Evolutionary conservation across 2,797 vertebrate genomes (phyloP).

Genomic region (Denticeps clupeoides): DNA sequence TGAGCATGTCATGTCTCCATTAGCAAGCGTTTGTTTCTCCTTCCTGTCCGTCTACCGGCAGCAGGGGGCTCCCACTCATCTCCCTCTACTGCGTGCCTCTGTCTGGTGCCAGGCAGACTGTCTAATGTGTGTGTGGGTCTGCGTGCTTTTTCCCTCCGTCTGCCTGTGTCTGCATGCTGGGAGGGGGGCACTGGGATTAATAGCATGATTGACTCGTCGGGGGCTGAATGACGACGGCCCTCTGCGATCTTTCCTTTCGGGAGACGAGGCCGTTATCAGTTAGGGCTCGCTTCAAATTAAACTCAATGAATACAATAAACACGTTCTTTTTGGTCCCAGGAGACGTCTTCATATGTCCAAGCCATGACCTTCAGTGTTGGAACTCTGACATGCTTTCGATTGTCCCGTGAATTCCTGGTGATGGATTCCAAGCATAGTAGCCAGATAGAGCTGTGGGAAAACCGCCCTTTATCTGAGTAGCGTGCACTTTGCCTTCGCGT

Average conservation of each 20-base stretch:
- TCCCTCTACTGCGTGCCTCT: conserved; percentile 51
- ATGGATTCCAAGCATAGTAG: conserved; percentile 19
- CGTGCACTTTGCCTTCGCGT: conserved; percentile 12
- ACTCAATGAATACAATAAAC: no score
- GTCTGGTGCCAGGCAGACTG: conserved; percentile 73
- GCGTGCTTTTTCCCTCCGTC: conserved; percentile 1
- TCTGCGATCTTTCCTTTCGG: no score
- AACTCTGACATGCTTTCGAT: neutral
- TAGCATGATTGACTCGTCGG: conserved; percentile 4
- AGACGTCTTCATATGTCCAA: no score
- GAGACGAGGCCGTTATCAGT: no score
- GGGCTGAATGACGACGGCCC: neutral
- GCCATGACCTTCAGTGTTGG: no score
- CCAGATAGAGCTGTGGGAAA: conserved; percentile 10
- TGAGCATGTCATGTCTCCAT: conserved; percentile 71
- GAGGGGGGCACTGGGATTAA: conserved; percentile 8
- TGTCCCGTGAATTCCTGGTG: conserved; percentile 1
- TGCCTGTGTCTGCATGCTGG: conserved; percentile 17
- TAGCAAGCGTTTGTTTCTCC: conserved; percentile 67
- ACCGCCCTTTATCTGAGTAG: conserved; percentile 13
- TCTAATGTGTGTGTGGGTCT: conserved; percentile 26
- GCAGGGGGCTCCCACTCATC: conserved; percentile 68
- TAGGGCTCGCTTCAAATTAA: no score
- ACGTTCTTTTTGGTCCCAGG: no score
- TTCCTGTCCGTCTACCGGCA: conserved; percentile 59